These are phyloP conservation scores for Pygoscelis adeliae DNA, from an alignment of 2,113 vertebrate genomes.

Conservation along the genomic window DNA sequence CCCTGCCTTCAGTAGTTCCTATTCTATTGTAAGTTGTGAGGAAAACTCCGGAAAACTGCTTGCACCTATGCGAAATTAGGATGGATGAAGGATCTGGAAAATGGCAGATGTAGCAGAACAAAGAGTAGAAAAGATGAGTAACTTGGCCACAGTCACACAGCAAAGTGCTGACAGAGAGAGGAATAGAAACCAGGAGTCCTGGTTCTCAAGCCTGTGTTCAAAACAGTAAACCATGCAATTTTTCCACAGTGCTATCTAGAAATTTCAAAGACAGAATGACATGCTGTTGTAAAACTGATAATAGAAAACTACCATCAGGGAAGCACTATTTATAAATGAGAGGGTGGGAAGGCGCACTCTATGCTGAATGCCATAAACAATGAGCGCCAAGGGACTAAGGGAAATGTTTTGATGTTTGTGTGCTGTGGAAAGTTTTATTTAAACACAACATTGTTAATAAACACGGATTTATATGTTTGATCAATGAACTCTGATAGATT, in stretches of 20 bases:
- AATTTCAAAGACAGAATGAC: conserved; percentile 9
- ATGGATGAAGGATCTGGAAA: background rate
- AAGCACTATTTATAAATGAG: conserved; percentile 31
- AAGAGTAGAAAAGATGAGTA: background rate
- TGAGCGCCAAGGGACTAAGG: background rate
- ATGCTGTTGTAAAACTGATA: conserved; percentile 29
- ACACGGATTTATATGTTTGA: conserved; percentile 36
- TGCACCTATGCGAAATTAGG: background rate
- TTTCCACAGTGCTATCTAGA: conserved; percentile 21
- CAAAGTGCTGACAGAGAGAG: conserved; percentile 3
- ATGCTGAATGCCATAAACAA: conserved; percentile 34
- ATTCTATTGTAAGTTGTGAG: background rate
- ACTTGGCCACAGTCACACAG: background rate
- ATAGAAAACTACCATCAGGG: background rate
- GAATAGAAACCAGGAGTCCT: conserved; percentile 6
- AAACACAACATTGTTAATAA: conserved; percentile 48
- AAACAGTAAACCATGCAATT: background rate
- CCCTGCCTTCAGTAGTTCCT: background rate
- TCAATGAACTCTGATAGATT: background rate
- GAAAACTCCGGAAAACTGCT: background rate
- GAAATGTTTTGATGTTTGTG: conserved; percentile 14
- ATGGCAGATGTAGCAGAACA: background rate
- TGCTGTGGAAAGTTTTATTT: conserved; percentile 22
- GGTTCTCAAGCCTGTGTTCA: background rate
- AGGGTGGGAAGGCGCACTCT: background rate